Conservation (phyloP, 1,140 invertebrate species). For the Zaprionus ornatus region DNA sequence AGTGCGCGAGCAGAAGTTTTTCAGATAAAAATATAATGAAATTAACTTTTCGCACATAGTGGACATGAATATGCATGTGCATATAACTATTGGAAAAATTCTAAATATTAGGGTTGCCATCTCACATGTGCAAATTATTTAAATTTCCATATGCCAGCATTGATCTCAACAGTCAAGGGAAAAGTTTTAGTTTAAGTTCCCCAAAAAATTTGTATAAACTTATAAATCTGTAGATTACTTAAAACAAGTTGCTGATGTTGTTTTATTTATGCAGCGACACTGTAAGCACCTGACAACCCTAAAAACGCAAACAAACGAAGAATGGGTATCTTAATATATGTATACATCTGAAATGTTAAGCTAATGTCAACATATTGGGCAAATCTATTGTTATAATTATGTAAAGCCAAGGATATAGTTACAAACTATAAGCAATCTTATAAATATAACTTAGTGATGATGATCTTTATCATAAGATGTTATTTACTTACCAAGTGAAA, state of each 20-base stretch:
- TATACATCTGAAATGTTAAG: conserved; percentile 42
- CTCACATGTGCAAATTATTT: not conserved
- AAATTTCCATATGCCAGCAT: not conserved
- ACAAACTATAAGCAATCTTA: conserved; percentile 4
- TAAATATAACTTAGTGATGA: not conserved
- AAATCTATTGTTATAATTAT: conserved; percentile 3
- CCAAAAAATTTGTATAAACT: not conserved
- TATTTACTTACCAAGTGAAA: conserved; percentile 13
- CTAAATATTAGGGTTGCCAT: conserved; percentile 42
- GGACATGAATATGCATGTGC: not conserved
- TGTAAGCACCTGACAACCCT: conserved; percentile 63
- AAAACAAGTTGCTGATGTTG: not conserved
- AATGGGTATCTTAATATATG: conserved; percentile 20
- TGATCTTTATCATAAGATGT: not conserved
- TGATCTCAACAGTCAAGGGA: not conserved
- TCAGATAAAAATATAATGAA: not conserved
- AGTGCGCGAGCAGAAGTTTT: not conserved
- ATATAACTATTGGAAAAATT: conserved; percentile 20
- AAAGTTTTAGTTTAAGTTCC: not conserved
- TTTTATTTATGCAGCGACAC: not conserved
- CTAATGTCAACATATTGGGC: not conserved
- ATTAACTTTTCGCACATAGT: not conserved
- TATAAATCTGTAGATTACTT: not conserved
- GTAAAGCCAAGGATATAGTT: conserved; percentile 6
- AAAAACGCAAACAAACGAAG: conserved; percentile 44